Evolutionary conservation across 2,888 invertebrate species (phyloP).

Genomic region (Andricus curvator): DNA sequence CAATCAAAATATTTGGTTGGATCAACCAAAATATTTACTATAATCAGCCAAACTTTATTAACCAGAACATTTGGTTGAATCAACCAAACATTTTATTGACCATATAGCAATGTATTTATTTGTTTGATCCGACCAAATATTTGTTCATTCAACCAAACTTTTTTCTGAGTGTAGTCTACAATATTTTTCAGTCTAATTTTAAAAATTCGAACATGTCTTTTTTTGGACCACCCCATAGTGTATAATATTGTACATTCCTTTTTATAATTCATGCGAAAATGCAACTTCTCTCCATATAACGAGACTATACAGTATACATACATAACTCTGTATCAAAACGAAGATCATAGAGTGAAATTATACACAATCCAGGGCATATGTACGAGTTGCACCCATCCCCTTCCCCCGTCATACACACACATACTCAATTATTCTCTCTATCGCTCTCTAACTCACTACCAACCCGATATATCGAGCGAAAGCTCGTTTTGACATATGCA

Average conservation of each 20-base stretch:
- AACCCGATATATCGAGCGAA: slow-evolving; percentile 44
- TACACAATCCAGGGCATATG: slow-evolving; percentile 37
- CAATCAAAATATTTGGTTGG: too few relatives aligned
- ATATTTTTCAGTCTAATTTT: too few relatives aligned
- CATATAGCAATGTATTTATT: too few relatives aligned
- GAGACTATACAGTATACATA: background rate
- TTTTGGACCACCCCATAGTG: background rate
- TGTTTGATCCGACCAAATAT: too few relatives aligned
- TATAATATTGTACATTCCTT: background rate
- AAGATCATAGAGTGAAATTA: slow-evolving; percentile 47
- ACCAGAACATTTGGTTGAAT: too few relatives aligned
- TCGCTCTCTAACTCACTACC: slow-evolving; percentile 45
- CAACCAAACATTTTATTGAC: too few relatives aligned
- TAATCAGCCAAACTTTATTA: too few relatives aligned
- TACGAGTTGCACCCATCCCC: slow-evolving; percentile 24
- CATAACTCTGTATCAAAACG: slow-evolving; percentile 38
- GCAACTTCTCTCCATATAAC: background rate
- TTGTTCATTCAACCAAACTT: too few relatives aligned
- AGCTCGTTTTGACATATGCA: slow-evolving; percentile 17
- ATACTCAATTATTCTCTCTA: slow-evolving; percentile 37
- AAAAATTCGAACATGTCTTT: too few relatives aligned
- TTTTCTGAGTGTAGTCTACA: too few relatives aligned
- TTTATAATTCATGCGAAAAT: background rate
- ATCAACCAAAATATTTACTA: too few relatives aligned
- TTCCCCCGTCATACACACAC: slow-evolving; percentile 24